Percentiles rank a stretch among this genome's conserved stretches.
These are phyloP conservation scores for Atherinomorus stipes DNA, from an alignment of 2,113 vertebrate genomes.

Conservation along the genomic window DNA sequence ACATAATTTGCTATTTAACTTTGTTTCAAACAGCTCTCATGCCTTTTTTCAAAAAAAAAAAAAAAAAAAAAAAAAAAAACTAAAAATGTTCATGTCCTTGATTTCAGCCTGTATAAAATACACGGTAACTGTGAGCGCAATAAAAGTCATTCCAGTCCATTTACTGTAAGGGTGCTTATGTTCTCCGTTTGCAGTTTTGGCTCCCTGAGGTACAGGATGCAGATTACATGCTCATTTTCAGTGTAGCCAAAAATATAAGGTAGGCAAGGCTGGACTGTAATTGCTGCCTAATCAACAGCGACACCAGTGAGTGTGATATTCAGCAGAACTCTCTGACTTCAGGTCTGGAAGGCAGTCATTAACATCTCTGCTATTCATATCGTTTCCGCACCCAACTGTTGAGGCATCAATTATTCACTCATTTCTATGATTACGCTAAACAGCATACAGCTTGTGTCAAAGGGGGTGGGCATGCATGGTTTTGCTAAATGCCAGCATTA, in stretches of 20 bases:
- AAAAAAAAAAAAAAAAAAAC: background rate
- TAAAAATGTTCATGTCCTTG: background rate
- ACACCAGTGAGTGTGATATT: constrained; percentile 31
- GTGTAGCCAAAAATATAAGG: constrained; percentile 37
- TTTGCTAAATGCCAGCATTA: constrained; percentile 19
- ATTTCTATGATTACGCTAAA: constrained; percentile 47
- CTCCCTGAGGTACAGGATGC: constrained; percentile 1
- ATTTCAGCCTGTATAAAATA: constrained; percentile 13
- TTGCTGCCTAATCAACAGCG: constrained; percentile 41
- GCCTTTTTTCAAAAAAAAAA: background rate
- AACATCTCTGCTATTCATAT: constrained; percentile 48
- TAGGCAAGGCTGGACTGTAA: constrained; percentile 20
- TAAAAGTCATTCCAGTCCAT: constrained; percentile 15
- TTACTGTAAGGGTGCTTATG: background rate
- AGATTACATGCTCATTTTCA: constrained; percentile 29
- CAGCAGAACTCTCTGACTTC: constrained; percentile 35
- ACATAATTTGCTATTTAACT: background rate
- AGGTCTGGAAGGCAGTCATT: constrained; percentile 23
- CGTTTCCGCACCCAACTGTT: constrained; percentile 37
- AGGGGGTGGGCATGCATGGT: constrained; percentile 1
- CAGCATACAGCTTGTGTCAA: constrained; percentile 21
- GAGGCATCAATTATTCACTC: constrained; percentile 59
- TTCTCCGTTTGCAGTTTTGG: constrained; percentile 17
- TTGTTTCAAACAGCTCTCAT: background rate
- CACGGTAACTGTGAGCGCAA: background rate